phyloP scores from a whole-genome alignment of 2,113 vertebrate species.

The Trichomycterus rosablanca region DNA sequence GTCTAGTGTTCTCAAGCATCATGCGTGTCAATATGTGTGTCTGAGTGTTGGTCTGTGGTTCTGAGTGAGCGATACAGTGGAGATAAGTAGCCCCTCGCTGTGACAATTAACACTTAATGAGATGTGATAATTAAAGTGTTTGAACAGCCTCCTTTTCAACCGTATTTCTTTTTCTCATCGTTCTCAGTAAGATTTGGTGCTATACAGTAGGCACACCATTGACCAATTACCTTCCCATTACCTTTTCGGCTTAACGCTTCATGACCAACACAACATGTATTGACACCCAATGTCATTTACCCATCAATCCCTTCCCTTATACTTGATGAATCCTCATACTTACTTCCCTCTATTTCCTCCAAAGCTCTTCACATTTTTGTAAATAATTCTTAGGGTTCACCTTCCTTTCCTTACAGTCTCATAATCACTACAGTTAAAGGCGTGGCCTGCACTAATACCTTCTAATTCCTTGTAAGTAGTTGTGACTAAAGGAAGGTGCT shows the following conservation, averaged over 20 bases:
- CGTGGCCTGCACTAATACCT: too few species aligned
- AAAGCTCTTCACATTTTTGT: too few species aligned
- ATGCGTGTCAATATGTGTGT: constrained; percentile 13
- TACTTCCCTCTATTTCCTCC: too few species aligned
- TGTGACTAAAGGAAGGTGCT: too few species aligned
- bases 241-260: background rate
- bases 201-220: constrained; percentile 11
- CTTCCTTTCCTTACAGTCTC: too few species aligned
- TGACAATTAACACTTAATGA: constrained; percentile 38
- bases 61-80: constrained; percentile 12
- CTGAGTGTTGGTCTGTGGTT: constrained; percentile 13
- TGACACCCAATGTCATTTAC: too few species aligned
- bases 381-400: too few species aligned
- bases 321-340: too few species aligned
- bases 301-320: too few species aligned
- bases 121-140: constrained; percentile 43
- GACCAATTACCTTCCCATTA: constrained; percentile 21
- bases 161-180: constrained; percentile 10
- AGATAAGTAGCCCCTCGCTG: constrained; percentile 35
- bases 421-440: too few species aligned
- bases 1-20: background rate
- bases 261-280: too few species aligned
- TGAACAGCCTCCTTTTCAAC: constrained; percentile 34
- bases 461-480: too few species aligned
- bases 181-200: constrained; percentile 23